Base-by-base conservation (phyloP, 2,797 vertebrate genomes). In the Arremon aurantiirostris region DNA sequence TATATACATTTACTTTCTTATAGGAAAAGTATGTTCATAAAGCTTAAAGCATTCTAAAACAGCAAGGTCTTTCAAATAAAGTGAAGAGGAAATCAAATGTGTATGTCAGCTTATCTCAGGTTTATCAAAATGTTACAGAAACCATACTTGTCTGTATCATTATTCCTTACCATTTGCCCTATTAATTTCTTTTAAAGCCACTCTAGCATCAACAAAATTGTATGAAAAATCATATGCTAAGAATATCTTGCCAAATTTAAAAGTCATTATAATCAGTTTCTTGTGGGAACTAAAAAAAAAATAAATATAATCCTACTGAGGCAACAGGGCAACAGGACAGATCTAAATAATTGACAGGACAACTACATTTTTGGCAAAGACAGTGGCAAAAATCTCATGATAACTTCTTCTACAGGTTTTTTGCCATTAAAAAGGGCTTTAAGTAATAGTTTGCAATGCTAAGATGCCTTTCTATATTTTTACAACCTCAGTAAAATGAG, bases 401-500 rank as follows among this genome's bases (percentile, higher is more conserved):
- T 56, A 34, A 34, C 35, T 56, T 56, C 55, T 35, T 35, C 10
- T 24, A 56, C 14, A 56, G 22, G 7, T 35, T 35, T 23, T 56
- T 35, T 35, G 22, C 15, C n/a, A 35, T 35, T 35, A 35, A 24
- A 35, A 35, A 24, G n/a, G 92, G 24, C 32, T 49, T 92, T 81
- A n/a, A 84, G 61, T 77, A 42, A 82, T 82, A 39, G 85, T 87
- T 87, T 65, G 65, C 49, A 44, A n/a, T 65, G 35, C 50, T 83
- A 50, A 82, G 46, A n/a, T 86, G 53, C 82, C 91, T 96, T 85
- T 89, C 61, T 93, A 4, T 92, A 42, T 30, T 59, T 93, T 95
- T 91, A 92, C 44, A 95, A 90, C 69, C 24, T 85, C 50, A 93
- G 47, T 95, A 92, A 95, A 96, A 65, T 82, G 91, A 92, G 87